A percentile compares a stretch with the other conserved stretches of the same genome.
Evolutionary conservation across 2,888 invertebrate genomes (phyloP).

Genomic region (Spatulosminthurus flaviceps): DNA sequence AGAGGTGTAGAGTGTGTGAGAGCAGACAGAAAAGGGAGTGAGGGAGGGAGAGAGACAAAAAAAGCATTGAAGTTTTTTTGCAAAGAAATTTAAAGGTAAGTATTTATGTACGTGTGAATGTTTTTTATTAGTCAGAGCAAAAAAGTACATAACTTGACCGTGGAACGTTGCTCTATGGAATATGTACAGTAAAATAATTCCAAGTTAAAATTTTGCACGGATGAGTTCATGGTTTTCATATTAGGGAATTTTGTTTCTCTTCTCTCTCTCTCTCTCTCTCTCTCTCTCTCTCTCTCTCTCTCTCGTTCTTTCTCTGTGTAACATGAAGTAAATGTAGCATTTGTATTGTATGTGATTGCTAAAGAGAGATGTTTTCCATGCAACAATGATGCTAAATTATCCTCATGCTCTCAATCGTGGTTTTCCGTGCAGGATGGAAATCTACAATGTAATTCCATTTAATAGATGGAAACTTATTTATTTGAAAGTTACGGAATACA

Average conservation of each 20-base stretch:
- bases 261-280: too few species aligned
- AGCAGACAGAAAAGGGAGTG: not conserved
- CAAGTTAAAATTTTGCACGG: conserved; percentile 24
- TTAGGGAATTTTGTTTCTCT: not conserved
- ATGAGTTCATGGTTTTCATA: conserved; percentile 29
- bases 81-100: not conserved
- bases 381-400: too few species aligned
- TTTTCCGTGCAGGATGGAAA: not conserved
- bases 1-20: not conserved
- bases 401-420: not conserved
- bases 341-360: not conserved
- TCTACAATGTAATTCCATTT: too few species aligned
- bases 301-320: too few species aligned
- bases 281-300: too few species aligned
- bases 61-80: not conserved
- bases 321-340: too few species aligned
- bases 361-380: not conserved
- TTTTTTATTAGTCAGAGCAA: not conserved
- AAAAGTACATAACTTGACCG: conserved; percentile 5
- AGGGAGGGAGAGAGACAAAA: not conserved
- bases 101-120: not conserved
- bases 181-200: not conserved
- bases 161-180: conserved; percentile 30
- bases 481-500: too few species aligned
- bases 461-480: too few species aligned